Conservation (phyloP, 1,140 invertebrate species). For the Solenopsis fugax region DNA sequence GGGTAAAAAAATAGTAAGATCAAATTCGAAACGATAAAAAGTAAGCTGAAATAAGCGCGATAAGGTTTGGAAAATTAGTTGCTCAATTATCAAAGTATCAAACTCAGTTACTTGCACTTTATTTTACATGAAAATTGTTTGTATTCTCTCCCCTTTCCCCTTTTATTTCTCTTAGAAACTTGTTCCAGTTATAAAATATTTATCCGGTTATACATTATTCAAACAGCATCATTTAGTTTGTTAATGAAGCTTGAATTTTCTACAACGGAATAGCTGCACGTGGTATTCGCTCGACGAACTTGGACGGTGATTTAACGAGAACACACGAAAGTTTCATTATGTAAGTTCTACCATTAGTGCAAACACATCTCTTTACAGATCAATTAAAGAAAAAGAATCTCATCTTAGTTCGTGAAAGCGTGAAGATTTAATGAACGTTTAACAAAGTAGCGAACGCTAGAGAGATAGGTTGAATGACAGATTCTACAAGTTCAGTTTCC, state of each 20-base stretch:
- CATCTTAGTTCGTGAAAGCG: constrained; percentile 48
- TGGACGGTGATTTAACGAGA: constrained; percentile 53
- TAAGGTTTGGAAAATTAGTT: constrained; percentile 19
- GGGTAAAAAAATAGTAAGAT: neutral
- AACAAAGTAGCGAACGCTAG: constrained; percentile 44
- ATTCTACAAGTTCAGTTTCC: constrained; percentile 47
- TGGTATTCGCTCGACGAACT: constrained; percentile 24
- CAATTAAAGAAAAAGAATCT: constrained; percentile 33
- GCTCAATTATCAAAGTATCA: neutral
- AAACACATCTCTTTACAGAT: constrained; percentile 26
- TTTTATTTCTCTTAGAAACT: neutral
- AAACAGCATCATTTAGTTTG: constrained; percentile 42
- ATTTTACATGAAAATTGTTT: constrained; percentile 42
- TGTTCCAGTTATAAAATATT: constrained; percentile 56
- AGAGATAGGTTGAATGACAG: constrained; percentile 34
- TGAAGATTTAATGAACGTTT: constrained; percentile 72
- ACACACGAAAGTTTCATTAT: constrained; percentile 64
- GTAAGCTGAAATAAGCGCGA: neutral
- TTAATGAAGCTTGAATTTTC: constrained; percentile 59
- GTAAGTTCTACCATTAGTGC: constrained; percentile 54
- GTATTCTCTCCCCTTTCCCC: neutral
- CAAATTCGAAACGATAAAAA: neutral
- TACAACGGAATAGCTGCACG: constrained; percentile 38
- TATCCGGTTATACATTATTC: constrained; percentile 59
- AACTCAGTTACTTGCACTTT: constrained; percentile 9